Evolutionary conservation across 2,888 invertebrate species (phyloP).

Genomic region (Agrochola macilenta): DNA sequence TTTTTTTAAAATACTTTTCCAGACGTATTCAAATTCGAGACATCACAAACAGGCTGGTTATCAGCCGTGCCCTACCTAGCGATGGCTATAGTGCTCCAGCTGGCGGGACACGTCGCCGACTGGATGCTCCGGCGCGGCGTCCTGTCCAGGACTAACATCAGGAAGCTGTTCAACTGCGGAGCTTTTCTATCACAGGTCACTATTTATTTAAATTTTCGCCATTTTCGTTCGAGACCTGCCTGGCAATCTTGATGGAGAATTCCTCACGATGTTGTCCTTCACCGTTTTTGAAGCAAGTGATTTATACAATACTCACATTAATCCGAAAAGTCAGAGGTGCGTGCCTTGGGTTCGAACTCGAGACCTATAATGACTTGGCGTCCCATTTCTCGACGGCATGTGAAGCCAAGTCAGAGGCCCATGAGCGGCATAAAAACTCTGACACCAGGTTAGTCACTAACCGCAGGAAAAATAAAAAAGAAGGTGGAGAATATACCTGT

Average conservation of each 20-base stretch:
- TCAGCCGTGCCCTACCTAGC: conserved; percentile 97
- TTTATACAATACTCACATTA: no score
- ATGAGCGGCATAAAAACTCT: no score
- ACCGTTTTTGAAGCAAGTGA: no score
- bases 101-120: conserved; percentile 96
- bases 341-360: no score
- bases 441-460: no score
- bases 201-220: neutral
- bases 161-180: conserved; percentile 89
- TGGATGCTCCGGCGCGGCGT: conserved; percentile 92
- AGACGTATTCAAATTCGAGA: conserved; percentile 94
- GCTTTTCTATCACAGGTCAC: conserved; percentile 85
- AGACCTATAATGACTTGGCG: no score
- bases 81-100: conserved; percentile 95
- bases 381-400: no score
- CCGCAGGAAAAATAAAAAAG: no score
- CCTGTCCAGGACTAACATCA: conserved; percentile 94
- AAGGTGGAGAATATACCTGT: no score
- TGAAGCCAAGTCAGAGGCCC: no score
- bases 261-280: no score
- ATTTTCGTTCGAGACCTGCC: neutral
- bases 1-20: conserved; percentile 27
- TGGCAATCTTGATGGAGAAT: neutral
- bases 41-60: conserved; percentile 95
- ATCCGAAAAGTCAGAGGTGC: no score